These are phyloP conservation scores for Branchinecta lindahli DNA, from an alignment of 1,140 invertebrate genomes.

Conservation along the genomic window DNA sequence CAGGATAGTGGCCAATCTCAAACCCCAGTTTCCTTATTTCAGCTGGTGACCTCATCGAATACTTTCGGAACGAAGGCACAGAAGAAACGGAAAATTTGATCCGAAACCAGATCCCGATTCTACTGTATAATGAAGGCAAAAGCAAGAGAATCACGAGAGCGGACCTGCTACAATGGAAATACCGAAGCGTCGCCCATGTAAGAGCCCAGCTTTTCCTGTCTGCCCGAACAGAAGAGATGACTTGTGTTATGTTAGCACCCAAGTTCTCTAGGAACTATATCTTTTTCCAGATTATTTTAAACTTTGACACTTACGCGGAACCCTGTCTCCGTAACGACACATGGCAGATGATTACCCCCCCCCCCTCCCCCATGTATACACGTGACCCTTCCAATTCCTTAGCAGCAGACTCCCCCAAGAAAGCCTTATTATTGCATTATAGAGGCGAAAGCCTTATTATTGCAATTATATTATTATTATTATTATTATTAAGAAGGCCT, in stretches of 20 bases:
- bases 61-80: constrained; percentile 52
- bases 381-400: too few relatives aligned
- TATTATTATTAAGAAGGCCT: constrained; percentile 11
- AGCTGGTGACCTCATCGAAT: constrained; percentile 40
- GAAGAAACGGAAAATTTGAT: constrained; percentile 64
- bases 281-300: too few relatives aligned
- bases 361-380: too few relatives aligned
- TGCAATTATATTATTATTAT: constrained; percentile 1
- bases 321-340: too few relatives aligned
- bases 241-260: background rate
- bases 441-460: too few relatives aligned
- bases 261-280: too few relatives aligned
- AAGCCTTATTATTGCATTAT: too few relatives aligned
- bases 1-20: too few relatives aligned
- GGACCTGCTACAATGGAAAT: constrained; percentile 85
- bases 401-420: too few relatives aligned
- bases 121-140: constrained; percentile 78
- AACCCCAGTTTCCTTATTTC: background rate
- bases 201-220: constrained; percentile 12
- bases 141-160: constrained; percentile 70
- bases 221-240: background rate
- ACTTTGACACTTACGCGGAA: too few relatives aligned
- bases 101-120: constrained; percentile 65
- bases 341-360: too few relatives aligned
- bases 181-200: constrained; percentile 27